A percentile compares a stretch with the other conserved stretches of the same genome.
Conservation (phyloP, 2,113 vertebrate species). For the Melanostigma gelatinosum region DNA sequence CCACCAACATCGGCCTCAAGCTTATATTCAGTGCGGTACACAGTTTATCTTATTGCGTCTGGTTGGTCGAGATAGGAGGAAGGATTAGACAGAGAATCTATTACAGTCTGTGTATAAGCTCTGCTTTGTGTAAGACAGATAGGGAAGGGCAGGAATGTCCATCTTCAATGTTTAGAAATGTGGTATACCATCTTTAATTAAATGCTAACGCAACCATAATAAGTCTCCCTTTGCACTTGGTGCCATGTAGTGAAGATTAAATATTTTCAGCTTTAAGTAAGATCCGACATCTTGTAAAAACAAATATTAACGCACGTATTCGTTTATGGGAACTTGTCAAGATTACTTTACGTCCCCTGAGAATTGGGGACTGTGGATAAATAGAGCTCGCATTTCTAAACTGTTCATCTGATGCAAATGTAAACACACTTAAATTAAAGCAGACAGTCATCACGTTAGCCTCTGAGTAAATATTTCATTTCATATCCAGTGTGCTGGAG, state of each 20-base stretch:
- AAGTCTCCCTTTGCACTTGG: not conserved
- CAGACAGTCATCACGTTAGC: conserved; percentile 11
- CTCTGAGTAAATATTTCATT: not conserved
- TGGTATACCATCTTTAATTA: not conserved
- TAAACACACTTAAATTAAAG: conserved; percentile 17
- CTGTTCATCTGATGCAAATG: not conserved
- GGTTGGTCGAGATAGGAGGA: conserved; percentile 24
- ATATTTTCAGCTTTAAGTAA: not conserved
- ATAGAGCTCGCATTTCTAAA: not conserved
- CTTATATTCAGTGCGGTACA: not conserved
- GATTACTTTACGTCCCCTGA: not conserved
- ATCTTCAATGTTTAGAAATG: not conserved
- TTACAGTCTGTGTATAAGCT: not conserved
- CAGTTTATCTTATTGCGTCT: conserved; percentile 55
- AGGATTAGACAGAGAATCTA: conserved; percentile 12
- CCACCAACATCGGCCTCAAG: not conserved
- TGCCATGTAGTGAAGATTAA: not conserved
- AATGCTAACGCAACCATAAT: not conserved
- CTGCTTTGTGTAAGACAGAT: not conserved
- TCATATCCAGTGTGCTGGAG: not conserved
- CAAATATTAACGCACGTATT: not conserved
- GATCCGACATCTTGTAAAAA: not conserved
- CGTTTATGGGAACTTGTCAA: not conserved
- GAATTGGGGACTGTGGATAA: not conserved
- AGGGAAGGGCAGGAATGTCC: not conserved